These are phyloP conservation scores for Callionymus lyra DNA, from an alignment of 2,113 vertebrate genomes.

Conservation along the genomic window DNA sequence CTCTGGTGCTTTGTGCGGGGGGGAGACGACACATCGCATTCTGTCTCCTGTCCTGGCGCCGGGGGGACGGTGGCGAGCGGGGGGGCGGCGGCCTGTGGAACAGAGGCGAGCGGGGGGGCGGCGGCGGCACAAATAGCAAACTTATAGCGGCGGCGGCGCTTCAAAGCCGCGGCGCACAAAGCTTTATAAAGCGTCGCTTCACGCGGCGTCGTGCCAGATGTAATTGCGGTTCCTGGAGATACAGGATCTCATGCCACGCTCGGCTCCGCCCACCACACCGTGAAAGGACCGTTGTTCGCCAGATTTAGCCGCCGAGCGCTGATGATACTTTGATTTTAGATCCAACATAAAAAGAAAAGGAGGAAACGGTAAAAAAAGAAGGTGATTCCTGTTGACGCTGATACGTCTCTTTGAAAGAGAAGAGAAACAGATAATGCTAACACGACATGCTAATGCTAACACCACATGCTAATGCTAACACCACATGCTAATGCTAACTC, in stretches of 20 bases:
- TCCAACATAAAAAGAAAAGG: slow-evolving; percentile 16
- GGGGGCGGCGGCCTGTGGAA: slow-evolving; percentile 21
- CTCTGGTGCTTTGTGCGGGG: slow-evolving; percentile 62
- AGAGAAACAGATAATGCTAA: too few species aligned
- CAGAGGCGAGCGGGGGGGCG: slow-evolving; percentile 17
- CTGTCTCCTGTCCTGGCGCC: slow-evolving; percentile 62
- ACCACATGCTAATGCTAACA: too few species aligned
- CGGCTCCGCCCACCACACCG: slow-evolving; percentile 48
- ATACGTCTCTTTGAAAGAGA: too few species aligned
- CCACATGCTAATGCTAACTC: too few species aligned
- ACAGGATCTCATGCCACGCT: slow-evolving; percentile 51
- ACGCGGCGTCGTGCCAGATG: slow-evolving; percentile 72
- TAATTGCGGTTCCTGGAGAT: slow-evolving; percentile 68
- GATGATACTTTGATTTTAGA: slow-evolving; percentile 45
- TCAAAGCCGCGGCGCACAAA: slow-evolving; percentile 68
- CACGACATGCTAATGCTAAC: too few species aligned
- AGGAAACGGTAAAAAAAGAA: slow-evolving; percentile 49
- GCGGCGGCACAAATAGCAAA: slow-evolving; percentile 59
- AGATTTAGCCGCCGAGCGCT: slow-evolving; percentile 30
- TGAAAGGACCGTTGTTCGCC: slow-evolving; percentile 50
- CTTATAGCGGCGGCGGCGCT: slow-evolving; percentile 56
- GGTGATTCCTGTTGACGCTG: slow-evolving; percentile 57
- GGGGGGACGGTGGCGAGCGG: slow-evolving; percentile 32
- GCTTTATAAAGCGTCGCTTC: slow-evolving; percentile 66
- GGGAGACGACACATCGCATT: slow-evolving; percentile 68